phyloP scores from a whole-genome alignment of 2,113 vertebrate species.

The Thermophis baileyi region DNA sequence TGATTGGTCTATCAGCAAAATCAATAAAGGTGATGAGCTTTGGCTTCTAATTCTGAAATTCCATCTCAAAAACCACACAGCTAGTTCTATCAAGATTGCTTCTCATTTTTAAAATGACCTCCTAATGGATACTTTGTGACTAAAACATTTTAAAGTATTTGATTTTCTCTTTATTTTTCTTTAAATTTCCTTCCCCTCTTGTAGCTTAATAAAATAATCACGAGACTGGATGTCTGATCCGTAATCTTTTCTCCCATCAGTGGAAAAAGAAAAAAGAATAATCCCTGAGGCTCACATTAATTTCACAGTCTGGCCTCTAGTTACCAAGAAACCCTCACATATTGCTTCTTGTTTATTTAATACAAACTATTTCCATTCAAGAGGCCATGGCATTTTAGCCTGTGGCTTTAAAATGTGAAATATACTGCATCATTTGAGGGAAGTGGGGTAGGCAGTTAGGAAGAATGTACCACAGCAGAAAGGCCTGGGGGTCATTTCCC shows the following conservation, averaged over 20 bases:
- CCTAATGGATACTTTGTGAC: neutral
- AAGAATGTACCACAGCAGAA: neutral
- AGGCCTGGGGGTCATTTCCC: neutral
- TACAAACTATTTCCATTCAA: neutral
- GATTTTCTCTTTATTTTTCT: neutral
- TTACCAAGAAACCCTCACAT: neutral
- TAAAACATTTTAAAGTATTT: neutral
- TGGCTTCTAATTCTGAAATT: neutral
- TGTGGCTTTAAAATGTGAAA: neutral
- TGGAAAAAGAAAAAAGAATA: neutral
- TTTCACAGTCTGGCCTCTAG: neutral
- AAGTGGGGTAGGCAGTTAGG: neutral
- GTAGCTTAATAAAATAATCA: neutral
- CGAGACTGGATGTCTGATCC: neutral
- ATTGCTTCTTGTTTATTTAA: neutral
- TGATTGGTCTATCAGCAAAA: neutral
- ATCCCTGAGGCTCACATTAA: neutral
- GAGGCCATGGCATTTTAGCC: neutral
- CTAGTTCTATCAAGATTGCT: neutral
- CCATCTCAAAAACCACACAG: neutral
- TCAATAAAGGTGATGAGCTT: neutral
- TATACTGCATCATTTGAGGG: neutral
- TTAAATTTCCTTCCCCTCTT: neutral
- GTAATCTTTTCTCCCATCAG: neutral
- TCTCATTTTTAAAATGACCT: neutral